Evolutionary conservation across 2,888 invertebrate genomes (phyloP), one percentile per base, ranked within the genome.

Genomic region (Eueremaeus valkanovi): DNA sequence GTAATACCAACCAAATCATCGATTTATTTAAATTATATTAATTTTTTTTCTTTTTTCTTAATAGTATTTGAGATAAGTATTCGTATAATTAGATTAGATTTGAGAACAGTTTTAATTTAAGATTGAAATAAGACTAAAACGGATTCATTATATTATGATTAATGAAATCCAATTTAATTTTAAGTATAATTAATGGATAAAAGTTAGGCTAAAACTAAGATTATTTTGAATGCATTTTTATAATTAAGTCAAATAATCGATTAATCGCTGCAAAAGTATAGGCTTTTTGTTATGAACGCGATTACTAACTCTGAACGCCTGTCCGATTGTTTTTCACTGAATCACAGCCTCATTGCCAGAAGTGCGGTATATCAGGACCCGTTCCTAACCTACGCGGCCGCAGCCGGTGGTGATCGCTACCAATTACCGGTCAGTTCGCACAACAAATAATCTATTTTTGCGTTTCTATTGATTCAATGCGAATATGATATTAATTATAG

Each of bases 341-440:
- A 55, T 31, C 21, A 75, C 42, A 74, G 75, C 51, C 51, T 75
- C 31, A 72, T 75, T 72, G 75, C 75, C 36, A 49, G 76, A 29
- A 61, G 73, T 51, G 70, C 63, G 29, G 90, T 95, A 81, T 95
- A 95, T 88, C 95, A 95, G 87, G 95, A 95, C 88, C 95, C 93
- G 82, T 93, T 94, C 89, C 87, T 95, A 87, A 93, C 93, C 80
- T 81, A 82, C 75, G 92, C 92, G 79, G 89, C 76, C 31, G 75
- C 77, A 33, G 75, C 75, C 9, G 75, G 66, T 40, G 70, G 66
- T 82, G 93, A 93, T 86, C 90, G 91, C 87, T 92, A 92, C 86
- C 90, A 93, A 87, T 88, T 93, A 82, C 93, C 93, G 91, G 93
- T 93, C 87, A 88, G 87, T 81, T 55, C 6, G 3, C 24, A 13